Evolutionary conservation across 2,113 vertebrate genomes (phyloP).

Genomic region (Tachysurus fulvidraco): DNA sequence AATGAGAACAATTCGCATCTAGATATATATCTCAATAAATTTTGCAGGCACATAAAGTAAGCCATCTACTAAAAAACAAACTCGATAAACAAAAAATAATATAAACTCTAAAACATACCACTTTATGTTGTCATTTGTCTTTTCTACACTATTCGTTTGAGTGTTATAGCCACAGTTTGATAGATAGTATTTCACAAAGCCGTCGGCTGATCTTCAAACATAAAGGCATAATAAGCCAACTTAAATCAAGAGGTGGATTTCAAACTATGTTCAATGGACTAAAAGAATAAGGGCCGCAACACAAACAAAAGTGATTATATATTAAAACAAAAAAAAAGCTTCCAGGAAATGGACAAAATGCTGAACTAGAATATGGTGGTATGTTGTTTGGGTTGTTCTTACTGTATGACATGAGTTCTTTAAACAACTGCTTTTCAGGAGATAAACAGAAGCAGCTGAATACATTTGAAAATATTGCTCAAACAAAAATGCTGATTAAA

Average conservation of each 20-base stretch:
- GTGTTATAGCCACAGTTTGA: neutral
- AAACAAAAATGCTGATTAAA: too few relatives aligned
- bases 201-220: too few relatives aligned
- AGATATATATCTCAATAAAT: neutral
- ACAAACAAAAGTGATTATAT: too few relatives aligned
- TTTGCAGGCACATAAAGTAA: neutral
- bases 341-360: too few relatives aligned
- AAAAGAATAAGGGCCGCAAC: too few relatives aligned
- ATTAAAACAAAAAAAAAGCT: too few relatives aligned
- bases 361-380: too few relatives aligned
- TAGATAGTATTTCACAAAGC: neutral
- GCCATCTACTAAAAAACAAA: neutral
- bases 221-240: neutral
- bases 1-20: neutral
- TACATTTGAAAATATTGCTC: too few relatives aligned
- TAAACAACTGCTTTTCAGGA: too few relatives aligned
- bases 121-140: neutral
- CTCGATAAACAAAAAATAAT: neutral
- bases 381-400: too few relatives aligned
- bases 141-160: neutral
- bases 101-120: neutral
- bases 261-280: neutral
- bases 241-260: neutral
- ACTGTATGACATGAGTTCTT: too few relatives aligned
- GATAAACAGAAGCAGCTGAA: too few relatives aligned